phyloP scores from a whole-genome alignment of 2,797 vertebrate species.

The Parauchenoglanis ngamensis region DNA sequence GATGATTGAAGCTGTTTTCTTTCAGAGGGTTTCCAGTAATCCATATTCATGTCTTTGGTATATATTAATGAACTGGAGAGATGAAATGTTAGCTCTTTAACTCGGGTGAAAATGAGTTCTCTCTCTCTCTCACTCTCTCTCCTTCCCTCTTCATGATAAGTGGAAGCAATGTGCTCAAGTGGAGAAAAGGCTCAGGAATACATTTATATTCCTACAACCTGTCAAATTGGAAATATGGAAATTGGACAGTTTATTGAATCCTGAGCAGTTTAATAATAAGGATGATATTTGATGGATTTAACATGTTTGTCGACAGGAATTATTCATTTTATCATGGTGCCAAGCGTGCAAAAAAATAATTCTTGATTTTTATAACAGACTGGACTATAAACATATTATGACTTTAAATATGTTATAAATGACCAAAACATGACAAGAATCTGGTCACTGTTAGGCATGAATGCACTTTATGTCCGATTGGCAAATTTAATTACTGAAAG shows the following conservation, averaged over 20 bases:
- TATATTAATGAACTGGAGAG: slow-evolving; percentile 55
- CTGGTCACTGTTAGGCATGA: background rate
- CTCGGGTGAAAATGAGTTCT: slow-evolving; percentile 50
- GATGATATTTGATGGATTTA: slow-evolving; percentile 57
- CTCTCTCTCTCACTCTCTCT: slow-evolving; percentile 16
- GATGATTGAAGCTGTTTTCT: slow-evolving; percentile 50
- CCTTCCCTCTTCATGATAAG: slow-evolving; percentile 54
- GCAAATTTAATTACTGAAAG: background rate
- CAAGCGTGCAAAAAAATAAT: slow-evolving; percentile 28
- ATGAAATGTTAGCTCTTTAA: slow-evolving; percentile 50
- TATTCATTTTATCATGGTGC: slow-evolving; percentile 14
- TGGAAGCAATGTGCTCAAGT: slow-evolving; percentile 51
- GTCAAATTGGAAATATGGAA: slow-evolving; percentile 66
- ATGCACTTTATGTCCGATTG: background rate
- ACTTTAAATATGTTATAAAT: background rate
- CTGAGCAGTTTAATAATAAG: slow-evolving; percentile 54
- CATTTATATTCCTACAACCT: slow-evolving; percentile 59
- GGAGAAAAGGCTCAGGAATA: slow-evolving; percentile 54
- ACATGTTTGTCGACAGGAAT: slow-evolving; percentile 57
- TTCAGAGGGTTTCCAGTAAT: slow-evolving; percentile 54
- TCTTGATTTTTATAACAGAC: slow-evolving; percentile 40
- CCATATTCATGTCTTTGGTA: slow-evolving; percentile 56
- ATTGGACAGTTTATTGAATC: slow-evolving; percentile 62
- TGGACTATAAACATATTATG: slow-evolving; percentile 20
- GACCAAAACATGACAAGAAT: background rate